Evolutionary conservation across 1,140 invertebrate species (phyloP).

Genomic region (Drosophila parvula): DNA sequence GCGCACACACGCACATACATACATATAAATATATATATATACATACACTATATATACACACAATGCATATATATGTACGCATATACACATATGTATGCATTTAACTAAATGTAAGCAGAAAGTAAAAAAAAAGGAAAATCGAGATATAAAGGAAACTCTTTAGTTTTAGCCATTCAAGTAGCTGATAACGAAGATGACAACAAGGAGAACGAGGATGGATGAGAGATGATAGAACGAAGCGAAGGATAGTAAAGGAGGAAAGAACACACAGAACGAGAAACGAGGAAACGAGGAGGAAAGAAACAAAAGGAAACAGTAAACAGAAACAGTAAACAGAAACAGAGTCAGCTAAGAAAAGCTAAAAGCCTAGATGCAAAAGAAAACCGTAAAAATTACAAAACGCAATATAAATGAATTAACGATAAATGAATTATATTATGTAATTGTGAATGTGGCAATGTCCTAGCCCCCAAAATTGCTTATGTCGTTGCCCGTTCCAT

Average conservation of each 20-base stretch:
- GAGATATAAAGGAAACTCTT: conserved; percentile 46
- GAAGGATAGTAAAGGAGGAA: conserved; percentile 4
- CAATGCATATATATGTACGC: conserved; percentile 26
- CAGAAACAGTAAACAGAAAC: no score
- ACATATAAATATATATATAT: conserved; percentile 36
- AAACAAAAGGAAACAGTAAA: no score
- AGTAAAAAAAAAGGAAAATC: conserved; percentile 24
- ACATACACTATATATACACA: conserved; percentile 41
- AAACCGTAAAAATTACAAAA: no score
- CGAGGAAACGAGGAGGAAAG: no score
- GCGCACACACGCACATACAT: conserved; percentile 54
- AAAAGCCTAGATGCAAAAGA: no score
- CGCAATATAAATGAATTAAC: no score
- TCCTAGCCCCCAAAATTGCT: no score
- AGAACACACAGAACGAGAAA: neutral
- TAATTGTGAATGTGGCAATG: no score
- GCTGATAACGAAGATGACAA: conserved; percentile 27
- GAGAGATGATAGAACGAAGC: neutral
- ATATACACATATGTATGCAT: conserved; percentile 40
- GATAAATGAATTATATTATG: no score
- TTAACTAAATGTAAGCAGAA: conserved; percentile 40
- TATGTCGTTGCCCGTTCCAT: no score
- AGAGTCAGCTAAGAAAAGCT: no score
- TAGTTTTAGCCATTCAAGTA: conserved; percentile 55
- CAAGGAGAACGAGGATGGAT: neutral